Percentiles rank a stretch among this genome's conserved stretches.
These are phyloP conservation scores for Ciona savignyi DNA, from an alignment of 23 tunicate genomes.

Conservation along the genomic window DNA sequence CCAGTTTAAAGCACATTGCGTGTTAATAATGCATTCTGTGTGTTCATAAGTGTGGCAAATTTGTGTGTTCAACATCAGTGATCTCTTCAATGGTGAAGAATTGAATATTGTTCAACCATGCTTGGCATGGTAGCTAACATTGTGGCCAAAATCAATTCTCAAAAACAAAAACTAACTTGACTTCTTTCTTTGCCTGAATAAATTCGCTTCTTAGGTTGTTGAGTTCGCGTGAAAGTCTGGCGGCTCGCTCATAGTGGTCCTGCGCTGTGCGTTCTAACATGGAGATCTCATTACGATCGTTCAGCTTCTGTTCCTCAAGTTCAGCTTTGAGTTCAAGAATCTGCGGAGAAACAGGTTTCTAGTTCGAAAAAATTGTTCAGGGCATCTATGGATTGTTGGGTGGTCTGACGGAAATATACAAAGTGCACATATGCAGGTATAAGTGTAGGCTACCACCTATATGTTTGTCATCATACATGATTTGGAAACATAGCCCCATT, in stretches of 20 bases:
- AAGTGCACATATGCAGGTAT: too few relatives aligned
- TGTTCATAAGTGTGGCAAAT: too few relatives aligned
- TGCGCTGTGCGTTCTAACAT: constrained; percentile 61
- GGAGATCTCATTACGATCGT: constrained; percentile 45
- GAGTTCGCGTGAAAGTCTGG: constrained; percentile 68
- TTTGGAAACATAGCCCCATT: too few relatives aligned
- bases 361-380: background rate
- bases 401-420: too few relatives aligned
- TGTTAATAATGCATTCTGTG: too few relatives aligned
- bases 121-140: too few relatives aligned
- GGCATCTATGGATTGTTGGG: background rate
- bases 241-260: constrained; percentile 88
- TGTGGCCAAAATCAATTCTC: background rate
- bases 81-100: too few relatives aligned
- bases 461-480: too few relatives aligned
- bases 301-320: constrained; percentile 16
- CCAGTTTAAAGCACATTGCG: too few relatives aligned
- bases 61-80: too few relatives aligned
- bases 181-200: constrained; percentile 46
- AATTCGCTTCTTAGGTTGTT: constrained; percentile 64
- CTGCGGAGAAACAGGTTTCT: background rate
- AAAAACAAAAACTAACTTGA: constrained; percentile 23
- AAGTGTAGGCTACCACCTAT: too few relatives aligned
- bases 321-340: constrained; percentile 28
- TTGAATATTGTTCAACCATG: too few relatives aligned